phyloP scores from a whole-genome alignment of 2,113 vertebrate genomes.

The Megaceryle maxima region DNA sequence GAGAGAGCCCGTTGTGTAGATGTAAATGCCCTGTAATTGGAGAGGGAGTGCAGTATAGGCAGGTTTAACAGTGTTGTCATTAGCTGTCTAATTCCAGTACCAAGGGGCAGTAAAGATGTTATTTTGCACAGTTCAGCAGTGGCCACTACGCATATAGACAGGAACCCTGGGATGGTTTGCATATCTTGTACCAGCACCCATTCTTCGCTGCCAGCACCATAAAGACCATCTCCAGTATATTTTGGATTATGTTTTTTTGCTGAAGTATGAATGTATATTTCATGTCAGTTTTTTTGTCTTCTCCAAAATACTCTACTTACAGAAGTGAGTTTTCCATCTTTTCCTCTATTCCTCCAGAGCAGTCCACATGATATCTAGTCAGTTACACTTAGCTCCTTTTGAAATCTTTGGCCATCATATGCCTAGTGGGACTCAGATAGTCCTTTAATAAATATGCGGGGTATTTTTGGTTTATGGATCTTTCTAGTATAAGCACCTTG shows the following conservation, averaged over 20 bases:
- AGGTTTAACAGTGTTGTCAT: too few species aligned
- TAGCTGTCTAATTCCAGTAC: neutral
- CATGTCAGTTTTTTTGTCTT: neutral
- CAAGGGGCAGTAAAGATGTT: neutral
- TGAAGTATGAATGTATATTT: neutral
- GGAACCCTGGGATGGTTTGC: neutral
- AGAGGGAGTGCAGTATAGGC: neutral
- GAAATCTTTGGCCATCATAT: neutral
- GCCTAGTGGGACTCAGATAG: neutral
- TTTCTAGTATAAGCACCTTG: neutral
- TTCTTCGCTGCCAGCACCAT: neutral
- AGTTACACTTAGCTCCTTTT: neutral
- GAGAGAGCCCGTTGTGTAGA: fast-evolving
- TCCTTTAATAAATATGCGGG: neutral
- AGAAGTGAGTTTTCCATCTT: neutral
- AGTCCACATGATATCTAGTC: neutral
- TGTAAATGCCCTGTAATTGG: neutral
- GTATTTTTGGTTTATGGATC: neutral
- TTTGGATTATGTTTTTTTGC: neutral
- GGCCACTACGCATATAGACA: neutral
- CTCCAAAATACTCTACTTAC: neutral
- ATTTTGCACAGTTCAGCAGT: neutral
- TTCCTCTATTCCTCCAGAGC: neutral
- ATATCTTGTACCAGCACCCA: neutral
- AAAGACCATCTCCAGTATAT: neutral